Base-by-base conservation (phyloP, 2,888 invertebrate species). In the Palloptera scutellata region DNA sequence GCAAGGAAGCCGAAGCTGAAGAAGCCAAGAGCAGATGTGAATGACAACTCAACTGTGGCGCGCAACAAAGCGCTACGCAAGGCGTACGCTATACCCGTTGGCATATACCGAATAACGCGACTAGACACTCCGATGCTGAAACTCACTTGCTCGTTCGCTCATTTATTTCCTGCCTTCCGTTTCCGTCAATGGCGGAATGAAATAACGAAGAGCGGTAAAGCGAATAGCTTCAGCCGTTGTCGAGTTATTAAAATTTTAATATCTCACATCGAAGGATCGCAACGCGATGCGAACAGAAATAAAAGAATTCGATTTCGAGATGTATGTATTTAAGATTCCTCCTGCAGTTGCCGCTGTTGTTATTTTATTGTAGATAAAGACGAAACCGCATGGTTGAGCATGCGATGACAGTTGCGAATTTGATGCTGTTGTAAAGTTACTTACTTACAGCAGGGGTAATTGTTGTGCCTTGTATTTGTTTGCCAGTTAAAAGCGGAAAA, bases 211-310 rank as follows among this genome's bases (percentile, higher is more conserved):
- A 30, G 6, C 6, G 30, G 6, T 4, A 30, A 30, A 30, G 30
- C 30, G 30, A 30, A 30, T 4, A 30, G 30, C 30, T 30, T 53
- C 30, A 20, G 42, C 19, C 15, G 17, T 58, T 58, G 57, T 51
- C 60, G 65, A 52, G 59, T 65, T 41, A 65, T 54, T 65, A 60
- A 60, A 65, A 65, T 65, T 54, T 65, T 65, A 60, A 60, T 65
- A 54, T 20, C 40, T 40, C 15, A 42, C 59, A 54, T 11, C 2
- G 3, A 30, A 30, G 30, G 6, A 30, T n/a, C n/a, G n/a, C n/a
- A n/a, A n/a, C n/a, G n/a, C n/a, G n/a, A n/a, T n/a, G n/a, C n/a
- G n/a, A n/a, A n/a, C n/a, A n/a, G n/a, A n/a, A n/a, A n/a, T n/a
- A n/a, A n/a, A n/a, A n/a, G n/a, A n/a, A n/a, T n/a, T n/a, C n/a